Evolutionary conservation across 2,797 vertebrate genomes (phyloP), one percentile per base, ranked within the genome.

Genomic region (Galagoides demidoff): DNA sequence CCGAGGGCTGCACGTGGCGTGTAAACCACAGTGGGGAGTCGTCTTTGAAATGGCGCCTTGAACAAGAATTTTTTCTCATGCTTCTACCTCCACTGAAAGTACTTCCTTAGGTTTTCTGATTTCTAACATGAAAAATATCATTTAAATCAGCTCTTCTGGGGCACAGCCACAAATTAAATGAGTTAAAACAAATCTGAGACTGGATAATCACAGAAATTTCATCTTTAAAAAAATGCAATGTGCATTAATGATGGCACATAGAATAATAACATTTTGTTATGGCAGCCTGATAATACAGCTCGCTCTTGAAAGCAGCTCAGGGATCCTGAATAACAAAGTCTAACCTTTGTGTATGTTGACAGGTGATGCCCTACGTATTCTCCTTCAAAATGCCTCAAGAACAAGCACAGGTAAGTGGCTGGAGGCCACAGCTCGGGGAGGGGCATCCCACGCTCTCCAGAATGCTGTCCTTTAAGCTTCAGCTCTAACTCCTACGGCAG

Each of bases 301-400:
- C 29, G 45, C 0, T 82, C 29, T 91, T 79, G 61, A n/a, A 96
- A 63, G 20, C 27, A 81, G 31, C 31, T 4, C 29, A 27, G 39
- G 16, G 73, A 70, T 83, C 91, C 84, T 52, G 20, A 66, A 14
- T 39, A 81, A 49, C 81, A 86, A 81, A 64, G 25, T 27, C 17
- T 70, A 79, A 77, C 78, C 13, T 89, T 87, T 74, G 61, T 66
- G 43, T 73, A 19, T 39, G 19, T 63, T 71, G 23, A 57, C 87
- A 97, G 96, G 76, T 27, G 13, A 22, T 96, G 13, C 79, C 97
- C 7, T 96, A 91, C 37, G 10, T 92, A 52, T 66, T 96, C 73
- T 88, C 95, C 39, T 74, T 97, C 66, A 96, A 94, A 94, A 27
- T 89, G 25, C 96, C 97, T 64, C 95, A 95, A 87, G 94, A 97